phyloP scores from a whole-genome alignment of 2,797 vertebrate species.

The Hirundo rustica region DNA sequence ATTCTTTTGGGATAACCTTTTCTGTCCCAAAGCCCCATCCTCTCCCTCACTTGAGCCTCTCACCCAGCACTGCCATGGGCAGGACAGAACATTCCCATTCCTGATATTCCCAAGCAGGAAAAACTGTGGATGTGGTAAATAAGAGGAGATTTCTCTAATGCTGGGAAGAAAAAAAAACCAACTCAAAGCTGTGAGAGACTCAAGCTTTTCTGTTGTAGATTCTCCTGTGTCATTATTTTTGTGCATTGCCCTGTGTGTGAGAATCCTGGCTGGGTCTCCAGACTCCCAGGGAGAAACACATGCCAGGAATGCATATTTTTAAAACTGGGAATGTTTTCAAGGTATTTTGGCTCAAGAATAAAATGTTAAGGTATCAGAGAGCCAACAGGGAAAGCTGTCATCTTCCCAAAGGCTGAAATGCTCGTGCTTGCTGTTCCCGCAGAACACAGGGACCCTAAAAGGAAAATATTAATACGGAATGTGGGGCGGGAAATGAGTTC shows the following conservation, averaged over 20 bases:
- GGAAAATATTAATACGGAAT: neutral
- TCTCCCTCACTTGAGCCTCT: neutral
- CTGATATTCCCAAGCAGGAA: neutral
- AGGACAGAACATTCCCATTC: neutral
- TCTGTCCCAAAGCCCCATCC: neutral
- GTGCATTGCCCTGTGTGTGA: neutral
- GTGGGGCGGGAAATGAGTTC: neutral
- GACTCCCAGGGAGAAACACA: conserved; percentile 42
- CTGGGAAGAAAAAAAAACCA: neutral
- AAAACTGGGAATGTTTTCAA: conserved; percentile 58
- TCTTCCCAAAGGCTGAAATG: neutral
- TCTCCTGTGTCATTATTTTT: conserved; percentile 13
- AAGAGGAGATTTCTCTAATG: neutral
- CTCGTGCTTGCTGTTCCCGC: neutral
- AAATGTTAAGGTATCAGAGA: conserved; percentile 44
- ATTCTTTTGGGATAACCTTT: neutral
- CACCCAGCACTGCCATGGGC: neutral
- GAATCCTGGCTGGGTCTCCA: conserved; percentile 18
- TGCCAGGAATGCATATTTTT: conserved; percentile 55
- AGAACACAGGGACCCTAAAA: neutral
- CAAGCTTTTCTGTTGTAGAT: neutral
- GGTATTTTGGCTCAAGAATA: conserved; percentile 33
- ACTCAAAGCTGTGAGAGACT: neutral
- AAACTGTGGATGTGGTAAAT: neutral
- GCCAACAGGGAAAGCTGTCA: conserved; percentile 36